Evolutionary conservation across 2,113 vertebrate species (phyloP).

Genomic region (Hippopotamus amphibius): DNA sequence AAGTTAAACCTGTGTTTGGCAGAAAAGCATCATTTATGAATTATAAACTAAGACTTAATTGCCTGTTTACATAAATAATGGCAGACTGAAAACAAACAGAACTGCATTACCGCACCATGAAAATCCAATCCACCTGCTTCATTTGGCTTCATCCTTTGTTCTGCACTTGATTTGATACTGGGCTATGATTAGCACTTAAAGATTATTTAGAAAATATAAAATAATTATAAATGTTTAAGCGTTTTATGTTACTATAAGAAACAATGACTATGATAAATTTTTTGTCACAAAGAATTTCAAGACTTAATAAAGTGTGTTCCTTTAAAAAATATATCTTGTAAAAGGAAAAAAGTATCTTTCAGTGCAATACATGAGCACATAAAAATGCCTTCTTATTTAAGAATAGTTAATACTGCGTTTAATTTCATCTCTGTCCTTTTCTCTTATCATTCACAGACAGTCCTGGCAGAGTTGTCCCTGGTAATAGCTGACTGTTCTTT

Average conservation of each 20-base stretch:
- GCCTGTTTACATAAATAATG: conserved; percentile 67
- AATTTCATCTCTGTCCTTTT: conserved; percentile 86
- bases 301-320: background rate
- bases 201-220: conserved; percentile 26
- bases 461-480: conserved; percentile 84
- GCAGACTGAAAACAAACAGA: conserved; percentile 35
- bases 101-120: background rate
- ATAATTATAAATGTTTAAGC: background rate
- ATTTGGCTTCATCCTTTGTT: background rate
- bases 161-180: background rate
- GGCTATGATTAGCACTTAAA: background rate
- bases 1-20: conserved; percentile 25
- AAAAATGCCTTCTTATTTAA: conserved; percentile 77
- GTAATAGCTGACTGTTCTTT: conserved; percentile 89
- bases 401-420: conserved; percentile 84
- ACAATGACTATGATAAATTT: background rate
- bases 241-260: conserved; percentile 9
- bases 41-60: conserved; percentile 66
- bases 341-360: conserved; percentile 59
- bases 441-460: conserved; percentile 81
- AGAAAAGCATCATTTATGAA: conserved; percentile 66
- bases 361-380: conserved; percentile 6
- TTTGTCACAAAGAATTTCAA: conserved; percentile 18
- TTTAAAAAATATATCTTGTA: conserved; percentile 41
- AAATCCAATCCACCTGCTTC: background rate